Conservation (phyloP, 2,888 invertebrate genomes). For the Vesta saturnalis region DNA sequence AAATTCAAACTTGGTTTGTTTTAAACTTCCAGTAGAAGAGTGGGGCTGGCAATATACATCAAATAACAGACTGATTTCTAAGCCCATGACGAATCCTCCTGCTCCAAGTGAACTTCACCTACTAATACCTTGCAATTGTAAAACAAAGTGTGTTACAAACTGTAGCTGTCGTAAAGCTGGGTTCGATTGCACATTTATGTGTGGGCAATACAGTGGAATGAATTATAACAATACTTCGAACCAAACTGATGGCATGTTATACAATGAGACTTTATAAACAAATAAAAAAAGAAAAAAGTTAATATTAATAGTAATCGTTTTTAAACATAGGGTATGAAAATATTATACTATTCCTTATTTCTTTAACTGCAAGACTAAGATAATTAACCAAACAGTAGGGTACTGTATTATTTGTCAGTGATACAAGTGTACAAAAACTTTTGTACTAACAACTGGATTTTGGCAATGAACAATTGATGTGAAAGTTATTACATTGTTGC, state of each 20-base stretch:
- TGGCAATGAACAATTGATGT: background rate
- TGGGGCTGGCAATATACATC: constrained; percentile 5
- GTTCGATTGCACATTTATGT: constrained; percentile 14
- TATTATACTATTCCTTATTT: background rate
- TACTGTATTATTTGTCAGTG: background rate
- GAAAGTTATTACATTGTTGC: background rate
- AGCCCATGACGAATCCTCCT: background rate
- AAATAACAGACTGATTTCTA: background rate
- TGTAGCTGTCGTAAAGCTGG: constrained; percentile 9
- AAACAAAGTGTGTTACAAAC: constrained; percentile 5
- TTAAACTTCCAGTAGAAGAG: constrained; percentile 7
- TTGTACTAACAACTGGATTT: background rate
- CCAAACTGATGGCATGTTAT: too few relatives aligned
- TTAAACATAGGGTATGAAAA: background rate
- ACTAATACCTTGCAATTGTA: constrained; percentile 11
- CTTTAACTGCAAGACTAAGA: background rate
- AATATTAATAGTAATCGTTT: constrained; percentile 1
- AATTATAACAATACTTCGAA: constrained; percentile 8
- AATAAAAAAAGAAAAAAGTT: background rate
- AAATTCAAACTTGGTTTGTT: constrained; percentile 7
- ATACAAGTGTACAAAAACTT: constrained; percentile 1
- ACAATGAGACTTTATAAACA: background rate
- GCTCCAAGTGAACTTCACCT: too few relatives aligned
- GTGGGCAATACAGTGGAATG: constrained; percentile 1
- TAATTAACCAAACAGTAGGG: background rate